Evolutionary conservation across 2,113 vertebrate species (phyloP).

Genomic region (Scytalopus superciliaris): DNA sequence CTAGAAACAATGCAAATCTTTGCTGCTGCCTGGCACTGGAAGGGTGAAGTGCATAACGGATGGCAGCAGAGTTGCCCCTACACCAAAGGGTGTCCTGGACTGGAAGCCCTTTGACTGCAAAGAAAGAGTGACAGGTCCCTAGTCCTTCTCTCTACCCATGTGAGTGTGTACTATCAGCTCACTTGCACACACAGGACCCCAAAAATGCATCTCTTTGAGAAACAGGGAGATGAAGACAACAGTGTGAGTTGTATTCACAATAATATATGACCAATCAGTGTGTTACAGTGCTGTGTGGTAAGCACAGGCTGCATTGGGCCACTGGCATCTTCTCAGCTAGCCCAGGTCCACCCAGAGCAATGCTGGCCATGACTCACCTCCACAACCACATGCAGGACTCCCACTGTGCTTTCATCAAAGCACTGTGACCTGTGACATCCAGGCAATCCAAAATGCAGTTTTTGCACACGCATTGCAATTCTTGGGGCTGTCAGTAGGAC

Average conservation of each 20-base stretch:
- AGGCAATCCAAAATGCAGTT: not conserved
- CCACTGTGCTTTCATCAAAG: not conserved
- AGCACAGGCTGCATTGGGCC: not conserved
- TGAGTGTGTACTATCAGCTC: not conserved
- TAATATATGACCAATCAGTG: not conserved
- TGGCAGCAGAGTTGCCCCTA: not conserved
- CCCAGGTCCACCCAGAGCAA: not conserved
- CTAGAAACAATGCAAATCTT: not conserved
- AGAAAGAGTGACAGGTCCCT: not conserved
- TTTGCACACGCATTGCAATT: not conserved
- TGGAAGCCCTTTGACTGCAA: not conserved
- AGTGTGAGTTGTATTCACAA: not conserved
- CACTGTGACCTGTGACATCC: not conserved
- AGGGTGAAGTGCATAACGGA: not conserved
- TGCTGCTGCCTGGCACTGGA: not conserved
- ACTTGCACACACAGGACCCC: not conserved
- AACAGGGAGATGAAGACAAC: not conserved
- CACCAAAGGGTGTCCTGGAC: fast-evolving
- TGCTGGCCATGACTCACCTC: fast-evolving
- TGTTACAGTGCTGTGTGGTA: not conserved
- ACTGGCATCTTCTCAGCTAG: not conserved
- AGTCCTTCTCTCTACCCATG: not conserved
- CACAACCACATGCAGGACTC: not conserved
- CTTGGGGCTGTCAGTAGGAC: not conserved
- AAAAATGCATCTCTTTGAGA: not conserved